Percentiles rank a stretch among this genome's conserved stretches.
phyloP scores from a whole-genome alignment of 2,888 invertebrate species.

The Drosophila meridionalis region DNA sequence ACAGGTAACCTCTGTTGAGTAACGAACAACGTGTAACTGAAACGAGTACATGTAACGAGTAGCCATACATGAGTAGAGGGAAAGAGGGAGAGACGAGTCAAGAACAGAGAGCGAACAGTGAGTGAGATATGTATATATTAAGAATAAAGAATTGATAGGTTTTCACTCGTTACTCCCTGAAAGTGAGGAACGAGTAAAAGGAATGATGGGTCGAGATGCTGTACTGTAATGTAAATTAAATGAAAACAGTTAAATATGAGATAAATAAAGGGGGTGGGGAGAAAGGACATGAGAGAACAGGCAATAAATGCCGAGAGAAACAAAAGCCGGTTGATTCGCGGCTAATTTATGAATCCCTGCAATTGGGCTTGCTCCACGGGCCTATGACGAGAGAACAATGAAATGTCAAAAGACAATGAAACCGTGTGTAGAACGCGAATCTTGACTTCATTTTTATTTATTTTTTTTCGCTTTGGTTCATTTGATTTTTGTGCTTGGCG shows the following conservation, averaged over 20 bases:
- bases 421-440: conserved; percentile 9
- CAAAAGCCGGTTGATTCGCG: conserved; percentile 11
- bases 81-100: too few relatives aligned
- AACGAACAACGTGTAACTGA: too few relatives aligned
- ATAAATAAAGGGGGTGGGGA: background rate
- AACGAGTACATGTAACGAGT: too few relatives aligned
- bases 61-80: too few relatives aligned
- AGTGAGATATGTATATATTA: too few relatives aligned
- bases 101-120: too few relatives aligned
- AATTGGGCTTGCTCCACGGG: background rate
- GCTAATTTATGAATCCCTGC: conserved; percentile 31
- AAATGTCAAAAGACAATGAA: conserved; percentile 23
- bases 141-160: too few relatives aligned
- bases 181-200: too few relatives aligned
- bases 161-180: too few relatives aligned
- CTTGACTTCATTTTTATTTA: background rate
- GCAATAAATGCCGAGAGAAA: background rate
- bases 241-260: background rate
- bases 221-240: too few relatives aligned
- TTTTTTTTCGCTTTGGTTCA: conserved; percentile 16
- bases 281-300: background rate
- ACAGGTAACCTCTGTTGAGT: too few relatives aligned
- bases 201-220: too few relatives aligned
- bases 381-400: conserved; percentile 9
- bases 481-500: conserved; percentile 18